Base-by-base conservation (phyloP, 2,797 vertebrate genomes). In the Todus mexicanus region DNA sequence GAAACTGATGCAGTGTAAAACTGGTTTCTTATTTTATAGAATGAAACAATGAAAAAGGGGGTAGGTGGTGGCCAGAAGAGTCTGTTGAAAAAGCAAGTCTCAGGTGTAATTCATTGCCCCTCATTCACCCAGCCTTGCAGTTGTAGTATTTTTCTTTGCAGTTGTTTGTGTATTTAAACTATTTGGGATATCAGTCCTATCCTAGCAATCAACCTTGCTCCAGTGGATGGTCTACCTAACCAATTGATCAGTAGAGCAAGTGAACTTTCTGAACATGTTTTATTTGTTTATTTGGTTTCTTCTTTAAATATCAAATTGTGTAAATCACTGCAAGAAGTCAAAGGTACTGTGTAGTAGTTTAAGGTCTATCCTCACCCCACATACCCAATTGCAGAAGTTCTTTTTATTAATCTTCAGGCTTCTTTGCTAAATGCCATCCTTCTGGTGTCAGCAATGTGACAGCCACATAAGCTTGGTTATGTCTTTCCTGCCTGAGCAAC, bases 241-340 rank as follows among this genome's bases (percentile, higher is more conserved):
- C 57, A 90, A 78, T 51, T 91, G 72, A 94, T 90, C 54, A 84
- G 92, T 97, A 98, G 97, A 98, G 96, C 89, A 90, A 78, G 94
- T 91, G 33, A 89, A 94, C 38, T 81, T 85, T 68, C 35, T 51
- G 15, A 77, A 57, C 7, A 47, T 14, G 26, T 70, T 92, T 89
- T 95, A 54, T 59, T 59, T 76, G 84, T 64, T 73, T 54, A 37
- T 14, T 11, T 45, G 27, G 80, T 89, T 89, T 72, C 9, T 25
- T 59, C 80, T 94, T 80, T 69, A 31, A 9, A 45, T 45, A 26
- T 50, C 31, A 38, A 73, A 91, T 90, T 80, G 76, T 91, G 51
- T 65, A 84, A 83, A 91, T 73, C 63, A 82, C 77, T 84, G 42
- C 45, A 69, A 60, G 64, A 66, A 85, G 31, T 71, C 38, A 56